Evolutionary conservation across 2,797 vertebrate species (phyloP).

Genomic region (Enteromius unitaeniatus): DNA sequence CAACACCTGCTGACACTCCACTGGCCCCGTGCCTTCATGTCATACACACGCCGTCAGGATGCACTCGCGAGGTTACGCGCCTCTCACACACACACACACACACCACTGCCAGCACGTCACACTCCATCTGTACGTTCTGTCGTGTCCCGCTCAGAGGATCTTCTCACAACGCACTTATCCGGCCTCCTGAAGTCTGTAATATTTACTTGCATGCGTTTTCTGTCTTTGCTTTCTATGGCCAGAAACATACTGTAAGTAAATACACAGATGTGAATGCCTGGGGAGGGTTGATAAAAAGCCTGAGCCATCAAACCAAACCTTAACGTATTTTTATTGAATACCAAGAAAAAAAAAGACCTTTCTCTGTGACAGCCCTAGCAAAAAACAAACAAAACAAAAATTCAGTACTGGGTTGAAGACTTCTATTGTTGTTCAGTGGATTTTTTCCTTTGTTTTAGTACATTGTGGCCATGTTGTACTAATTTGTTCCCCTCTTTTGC

Average conservation of each 20-base stretch:
- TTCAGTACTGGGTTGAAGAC: not conserved
- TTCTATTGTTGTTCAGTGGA: too few relatives aligned
- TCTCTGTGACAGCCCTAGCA: not conserved
- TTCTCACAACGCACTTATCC: conserved; percentile 9
- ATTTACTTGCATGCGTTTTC: not conserved
- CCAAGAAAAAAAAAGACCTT: not conserved
- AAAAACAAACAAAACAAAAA: not conserved
- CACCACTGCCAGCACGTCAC: conserved; percentile 36
- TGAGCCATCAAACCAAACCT: not conserved
- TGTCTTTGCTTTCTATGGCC: not conserved
- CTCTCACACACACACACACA: conserved; percentile 3
- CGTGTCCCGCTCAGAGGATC: not conserved
- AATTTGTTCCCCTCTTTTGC: too few relatives aligned
- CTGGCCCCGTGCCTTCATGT: conserved; percentile 69
- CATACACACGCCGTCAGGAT: conserved; percentile 64
- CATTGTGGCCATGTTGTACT: too few relatives aligned
- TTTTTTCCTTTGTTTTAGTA: not conserved
- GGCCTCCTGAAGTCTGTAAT: not conserved
- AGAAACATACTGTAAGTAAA: not conserved
- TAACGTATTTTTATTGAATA: not conserved
- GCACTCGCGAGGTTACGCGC: conserved; percentile 23
- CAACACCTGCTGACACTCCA: conserved; percentile 76
- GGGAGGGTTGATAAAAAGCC: not conserved
- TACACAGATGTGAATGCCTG: not conserved
- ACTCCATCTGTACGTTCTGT: conserved; percentile 38